A percentile compares a stretch with the other conserved stretches of the same genome.
Evolutionary conservation across 2,113 vertebrate genomes (phyloP).

Genomic region (Brienomyrus brachyistius): DNA sequence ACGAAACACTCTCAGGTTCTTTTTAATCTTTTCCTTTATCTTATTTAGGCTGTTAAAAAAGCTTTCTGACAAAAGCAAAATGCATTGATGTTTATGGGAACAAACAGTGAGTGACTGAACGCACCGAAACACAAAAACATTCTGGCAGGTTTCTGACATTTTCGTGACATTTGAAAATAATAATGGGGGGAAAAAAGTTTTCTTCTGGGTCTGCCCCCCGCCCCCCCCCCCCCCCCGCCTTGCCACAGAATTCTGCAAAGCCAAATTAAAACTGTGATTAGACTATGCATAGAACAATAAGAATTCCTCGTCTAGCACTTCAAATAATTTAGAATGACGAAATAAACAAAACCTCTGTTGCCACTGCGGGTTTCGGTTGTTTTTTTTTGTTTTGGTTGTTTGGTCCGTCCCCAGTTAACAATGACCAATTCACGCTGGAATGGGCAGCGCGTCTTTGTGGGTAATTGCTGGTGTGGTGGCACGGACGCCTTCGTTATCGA

Average conservation of each 20-base stretch:
- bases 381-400: neutral
- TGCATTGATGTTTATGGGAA: neutral
- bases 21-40: neutral
- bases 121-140: neutral
- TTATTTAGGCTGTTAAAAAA: neutral
- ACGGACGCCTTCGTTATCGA: neutral
- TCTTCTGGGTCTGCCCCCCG: neutral
- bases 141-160: neutral
- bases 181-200: neutral
- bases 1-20: neutral
- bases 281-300: neutral
- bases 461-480: neutral
- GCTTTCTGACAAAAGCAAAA: neutral
- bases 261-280: neutral
- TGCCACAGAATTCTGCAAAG: neutral
- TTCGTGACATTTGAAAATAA: constrained; percentile 3
- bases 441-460: neutral
- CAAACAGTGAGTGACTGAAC: neutral
- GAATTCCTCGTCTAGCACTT: neutral
- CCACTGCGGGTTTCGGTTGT: neutral
- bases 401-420: too few species aligned
- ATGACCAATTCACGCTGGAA: neutral
- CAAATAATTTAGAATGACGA: neutral
- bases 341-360: neutral
- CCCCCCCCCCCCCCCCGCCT: neutral